phyloP scores from a whole-genome alignment of 2,113 vertebrate genomes.

The Rostratula benghalensis region DNA sequence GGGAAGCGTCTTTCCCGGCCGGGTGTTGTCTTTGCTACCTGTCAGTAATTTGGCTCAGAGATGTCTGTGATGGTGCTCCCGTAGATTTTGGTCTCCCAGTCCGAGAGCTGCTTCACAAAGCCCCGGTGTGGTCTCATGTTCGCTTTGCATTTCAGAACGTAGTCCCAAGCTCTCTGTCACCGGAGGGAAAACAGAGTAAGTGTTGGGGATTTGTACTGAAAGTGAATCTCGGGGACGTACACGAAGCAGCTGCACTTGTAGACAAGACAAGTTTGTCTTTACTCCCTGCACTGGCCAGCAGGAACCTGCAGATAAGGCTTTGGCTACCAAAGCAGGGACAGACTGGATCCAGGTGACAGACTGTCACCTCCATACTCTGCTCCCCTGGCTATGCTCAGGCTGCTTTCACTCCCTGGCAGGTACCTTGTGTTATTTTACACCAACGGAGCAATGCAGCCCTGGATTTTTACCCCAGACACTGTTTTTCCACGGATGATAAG shows the following conservation, averaged over 20 bases:
- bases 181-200: not conserved
- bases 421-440: not conserved
- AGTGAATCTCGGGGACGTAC: rapidly evolving
- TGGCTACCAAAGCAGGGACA: not conserved
- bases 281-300: not conserved
- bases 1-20: not conserved
- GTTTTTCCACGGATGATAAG: not conserved
- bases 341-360: not conserved
- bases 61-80: constrained; percentile 69
- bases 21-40: not conserved
- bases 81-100: constrained; percentile 78
- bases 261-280: not conserved
- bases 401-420: not conserved
- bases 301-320: not conserved
- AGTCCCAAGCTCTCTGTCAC: constrained; percentile 82
- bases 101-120: constrained; percentile 83
- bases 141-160: constrained; percentile 77
- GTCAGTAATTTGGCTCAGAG: constrained; percentile 71
- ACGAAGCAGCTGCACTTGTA: not conserved
- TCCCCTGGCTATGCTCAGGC: not conserved
- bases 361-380: not conserved
- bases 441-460: not conserved
- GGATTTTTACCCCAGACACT: not conserved
- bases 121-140: constrained; percentile 78
- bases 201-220: not conserved